phyloP scores from a whole-genome alignment of 1,140 invertebrate genomes.

The Brachionus koreanus region DNA sequence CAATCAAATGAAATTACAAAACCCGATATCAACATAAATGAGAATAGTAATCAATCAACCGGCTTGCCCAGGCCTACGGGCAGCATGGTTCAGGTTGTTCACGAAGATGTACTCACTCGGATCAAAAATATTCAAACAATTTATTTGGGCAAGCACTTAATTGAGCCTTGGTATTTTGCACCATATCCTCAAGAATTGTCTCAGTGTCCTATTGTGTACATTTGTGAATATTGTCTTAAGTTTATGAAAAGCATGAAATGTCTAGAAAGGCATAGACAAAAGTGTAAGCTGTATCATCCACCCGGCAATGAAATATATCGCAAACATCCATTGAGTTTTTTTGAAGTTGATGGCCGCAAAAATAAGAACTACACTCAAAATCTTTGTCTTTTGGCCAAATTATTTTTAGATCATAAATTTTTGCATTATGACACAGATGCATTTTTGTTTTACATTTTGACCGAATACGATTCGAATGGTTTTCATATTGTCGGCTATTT shows the following conservation, averaged over 20 bases:
- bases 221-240: conserved; percentile 95
- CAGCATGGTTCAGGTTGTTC: conserved; percentile 71
- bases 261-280: conserved; percentile 48
- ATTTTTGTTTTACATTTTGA: conserved; percentile 98
- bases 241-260: conserved; percentile 71
- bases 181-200: conserved; percentile 81
- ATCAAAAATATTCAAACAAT: conserved; percentile 98
- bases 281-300: conserved; percentile 68
- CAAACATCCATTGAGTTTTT: conserved; percentile 91
- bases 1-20: not conserved
- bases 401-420: conserved; percentile 98
- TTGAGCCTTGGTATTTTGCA: conserved; percentile 98
- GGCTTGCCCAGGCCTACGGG: conserved; percentile 25
- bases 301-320: conserved; percentile 99
- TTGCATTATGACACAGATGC: conserved; percentile 98
- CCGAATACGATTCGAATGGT: conserved; percentile 71
- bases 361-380: conserved; percentile 95
- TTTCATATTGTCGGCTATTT: conserved; percentile 99
- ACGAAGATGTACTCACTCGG: conserved; percentile 86
- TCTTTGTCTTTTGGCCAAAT: conserved; percentile 89
- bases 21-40: not conserved
- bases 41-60: conserved; percentile 18
- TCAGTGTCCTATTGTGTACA: conserved; percentile 74
- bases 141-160: conserved; percentile 82
- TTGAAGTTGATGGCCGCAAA: conserved; percentile 97